A percentile compares a stretch with the other conserved stretches of the same genome.
These are phyloP conservation scores for Trichonephila inaurata DNA, from an alignment of 1,140 invertebrate species.

Conservation along the genomic window DNA sequence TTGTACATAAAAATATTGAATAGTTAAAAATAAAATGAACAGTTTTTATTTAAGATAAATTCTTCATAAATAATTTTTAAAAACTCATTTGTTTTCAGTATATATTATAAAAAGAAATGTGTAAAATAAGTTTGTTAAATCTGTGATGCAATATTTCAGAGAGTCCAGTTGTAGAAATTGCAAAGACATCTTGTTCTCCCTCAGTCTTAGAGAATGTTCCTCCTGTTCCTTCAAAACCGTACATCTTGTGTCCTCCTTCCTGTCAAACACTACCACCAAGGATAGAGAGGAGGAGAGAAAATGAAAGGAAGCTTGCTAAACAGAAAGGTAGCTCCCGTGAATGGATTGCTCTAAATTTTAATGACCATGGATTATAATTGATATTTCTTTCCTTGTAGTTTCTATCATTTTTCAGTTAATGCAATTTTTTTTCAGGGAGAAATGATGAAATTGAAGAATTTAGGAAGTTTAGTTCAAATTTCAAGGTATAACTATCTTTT, in stretches of 20 bases:
- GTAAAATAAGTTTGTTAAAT: too few species aligned
- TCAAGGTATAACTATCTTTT: constrained; percentile 19
- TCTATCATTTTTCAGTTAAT: not conserved
- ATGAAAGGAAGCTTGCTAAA: constrained; percentile 51
- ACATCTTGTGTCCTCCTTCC: constrained; percentile 4
- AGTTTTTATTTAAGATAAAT: too few species aligned
- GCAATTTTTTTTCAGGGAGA: constrained; percentile 25
- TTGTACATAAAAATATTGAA: too few species aligned
- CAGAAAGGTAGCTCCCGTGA: constrained; percentile 33
- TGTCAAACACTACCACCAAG: constrained; percentile 56
- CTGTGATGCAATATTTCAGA: not conserved
- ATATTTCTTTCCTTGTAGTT: too few species aligned
- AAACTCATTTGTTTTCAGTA: too few species aligned
- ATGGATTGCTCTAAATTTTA: not conserved
- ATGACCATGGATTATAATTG: too few species aligned
- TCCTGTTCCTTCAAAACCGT: not conserved
- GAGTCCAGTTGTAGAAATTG: not conserved
- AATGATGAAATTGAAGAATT: constrained; percentile 73
- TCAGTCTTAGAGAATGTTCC: constrained; percentile 37
- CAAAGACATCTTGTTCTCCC: not conserved
- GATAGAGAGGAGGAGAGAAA: constrained; percentile 68
- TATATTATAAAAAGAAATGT: too few species aligned
- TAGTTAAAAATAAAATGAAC: too few species aligned
- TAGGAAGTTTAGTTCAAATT: constrained; percentile 71
- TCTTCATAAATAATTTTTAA: too few species aligned